phyloP scores from a whole-genome alignment of 92 coral and sea anemone species.

The Bergia puertoricense region DNA sequence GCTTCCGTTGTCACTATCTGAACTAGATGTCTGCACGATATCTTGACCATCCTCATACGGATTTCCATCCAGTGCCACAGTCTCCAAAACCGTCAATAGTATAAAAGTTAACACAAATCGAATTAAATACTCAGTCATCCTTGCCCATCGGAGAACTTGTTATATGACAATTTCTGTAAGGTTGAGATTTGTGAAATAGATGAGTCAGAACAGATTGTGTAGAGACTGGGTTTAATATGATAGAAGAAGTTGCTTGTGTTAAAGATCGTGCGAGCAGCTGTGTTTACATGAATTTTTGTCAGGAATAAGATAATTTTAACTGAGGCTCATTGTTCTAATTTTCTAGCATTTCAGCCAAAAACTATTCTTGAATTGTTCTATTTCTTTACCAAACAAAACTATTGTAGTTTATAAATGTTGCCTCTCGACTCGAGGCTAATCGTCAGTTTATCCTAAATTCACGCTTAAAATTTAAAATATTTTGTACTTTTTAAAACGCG shows the following conservation, averaged over 20 bases:
- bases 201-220: not conserved
- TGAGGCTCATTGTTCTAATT: not conserved
- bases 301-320: not conserved
- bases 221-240: not conserved
- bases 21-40: not conserved
- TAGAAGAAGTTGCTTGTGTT: not conserved
- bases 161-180: not conserved
- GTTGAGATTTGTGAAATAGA: not conserved
- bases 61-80: not conserved
- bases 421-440: no score
- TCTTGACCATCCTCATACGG: conserved; percentile 17
- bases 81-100: not conserved
- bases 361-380: not conserved
- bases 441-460: no score
- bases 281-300: conserved; percentile 4
- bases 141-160: not conserved
- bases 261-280: conserved; percentile 10
- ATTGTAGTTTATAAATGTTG: not conserved
- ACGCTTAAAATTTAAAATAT: no score
- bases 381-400: not conserved
- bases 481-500: not conserved
- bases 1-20: not conserved
- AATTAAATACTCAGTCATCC: not conserved
- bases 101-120: not conserved
- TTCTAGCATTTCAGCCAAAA: not conserved